These are phyloP conservation scores for Mus spretus DNA, from an alignment of 2,797 vertebrate genomes.

Conservation along the genomic window DNA sequence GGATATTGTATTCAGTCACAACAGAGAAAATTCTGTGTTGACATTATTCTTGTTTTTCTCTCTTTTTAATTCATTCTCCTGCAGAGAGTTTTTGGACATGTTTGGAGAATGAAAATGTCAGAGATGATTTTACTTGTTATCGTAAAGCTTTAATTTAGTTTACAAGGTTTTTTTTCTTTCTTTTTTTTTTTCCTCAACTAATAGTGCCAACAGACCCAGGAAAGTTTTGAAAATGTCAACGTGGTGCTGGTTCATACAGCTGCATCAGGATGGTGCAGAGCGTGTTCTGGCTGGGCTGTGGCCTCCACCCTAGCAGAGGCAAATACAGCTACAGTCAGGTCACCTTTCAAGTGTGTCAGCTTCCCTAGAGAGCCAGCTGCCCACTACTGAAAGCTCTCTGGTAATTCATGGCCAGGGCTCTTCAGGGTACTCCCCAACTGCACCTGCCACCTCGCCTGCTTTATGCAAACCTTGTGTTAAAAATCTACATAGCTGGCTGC, in stretches of 20 bases:
- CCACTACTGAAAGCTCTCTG: not conserved
- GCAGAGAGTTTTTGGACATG: slow-evolving; percentile 22
- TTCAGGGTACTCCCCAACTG: slow-evolving; percentile 7
- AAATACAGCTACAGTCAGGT: not conserved
- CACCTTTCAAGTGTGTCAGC: not conserved
- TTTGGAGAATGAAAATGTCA: slow-evolving; percentile 10
- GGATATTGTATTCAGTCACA: not conserved
- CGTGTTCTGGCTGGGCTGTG: not conserved
- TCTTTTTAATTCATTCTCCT: slow-evolving; percentile 26
- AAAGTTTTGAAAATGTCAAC: not conserved
- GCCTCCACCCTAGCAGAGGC: not conserved
- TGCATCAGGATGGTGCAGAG: not conserved
- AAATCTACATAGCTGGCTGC: slow-evolving; percentile 7
- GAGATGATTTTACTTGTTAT: slow-evolving; percentile 39
- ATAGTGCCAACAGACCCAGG: slow-evolving; percentile 1
- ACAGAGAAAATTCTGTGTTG: slow-evolving; percentile 27
- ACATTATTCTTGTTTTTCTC: slow-evolving; percentile 24
- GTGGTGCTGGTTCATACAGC: not conserved
- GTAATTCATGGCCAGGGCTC: slow-evolving; percentile 19
- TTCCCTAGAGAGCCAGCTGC: not conserved
- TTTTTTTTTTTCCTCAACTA: not conserved
- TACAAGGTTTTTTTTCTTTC: not conserved
- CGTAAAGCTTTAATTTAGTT: not conserved
- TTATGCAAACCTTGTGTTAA: slow-evolving; percentile 34
- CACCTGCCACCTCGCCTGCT: slow-evolving; percentile 19